Evolutionary conservation across 2,113 vertebrate species (phyloP).

Genomic region (Casuarius casuarius): DNA sequence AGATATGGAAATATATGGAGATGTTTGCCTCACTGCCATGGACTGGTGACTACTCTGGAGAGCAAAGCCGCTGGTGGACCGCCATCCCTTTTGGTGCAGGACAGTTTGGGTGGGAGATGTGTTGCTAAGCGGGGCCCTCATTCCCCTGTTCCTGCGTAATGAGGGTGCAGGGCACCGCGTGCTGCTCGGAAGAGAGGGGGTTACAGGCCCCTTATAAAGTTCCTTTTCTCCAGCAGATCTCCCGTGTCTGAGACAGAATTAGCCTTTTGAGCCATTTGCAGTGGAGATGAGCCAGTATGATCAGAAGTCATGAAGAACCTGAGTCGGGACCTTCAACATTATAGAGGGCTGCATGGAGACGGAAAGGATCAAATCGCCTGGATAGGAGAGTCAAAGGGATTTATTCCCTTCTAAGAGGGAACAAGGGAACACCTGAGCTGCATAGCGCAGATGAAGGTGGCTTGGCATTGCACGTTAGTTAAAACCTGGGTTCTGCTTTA

Average conservation of each 20-base stretch:
- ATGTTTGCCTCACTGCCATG: background rate
- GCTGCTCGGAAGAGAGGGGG: fast-evolving
- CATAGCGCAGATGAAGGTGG: background rate
- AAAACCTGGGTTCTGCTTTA: background rate
- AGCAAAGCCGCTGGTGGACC: background rate
- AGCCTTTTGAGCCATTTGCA: background rate
- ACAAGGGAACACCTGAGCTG: background rate
- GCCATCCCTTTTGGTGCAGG: fast-evolving
- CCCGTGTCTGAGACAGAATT: background rate
- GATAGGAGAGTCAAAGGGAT: background rate
- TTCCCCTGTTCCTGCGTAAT: background rate
- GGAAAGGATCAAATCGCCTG: background rate
- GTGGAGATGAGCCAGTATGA: background rate
- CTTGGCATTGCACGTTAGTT: background rate
- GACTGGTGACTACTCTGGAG: background rate
- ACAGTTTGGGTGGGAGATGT: background rate
- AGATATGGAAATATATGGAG: background rate
- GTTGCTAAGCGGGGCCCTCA: background rate
- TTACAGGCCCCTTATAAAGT: background rate
- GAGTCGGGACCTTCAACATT: background rate
- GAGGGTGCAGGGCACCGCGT: background rate
- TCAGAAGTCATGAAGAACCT: background rate
- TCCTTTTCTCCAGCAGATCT: background rate
- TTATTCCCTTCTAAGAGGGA: background rate
- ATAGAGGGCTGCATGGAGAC: background rate